A percentile compares a stretch with the other conserved stretches of the same genome.
Evolutionary conservation across 2,113 vertebrate species (phyloP).

Genomic region (Tinamus guttatus): DNA sequence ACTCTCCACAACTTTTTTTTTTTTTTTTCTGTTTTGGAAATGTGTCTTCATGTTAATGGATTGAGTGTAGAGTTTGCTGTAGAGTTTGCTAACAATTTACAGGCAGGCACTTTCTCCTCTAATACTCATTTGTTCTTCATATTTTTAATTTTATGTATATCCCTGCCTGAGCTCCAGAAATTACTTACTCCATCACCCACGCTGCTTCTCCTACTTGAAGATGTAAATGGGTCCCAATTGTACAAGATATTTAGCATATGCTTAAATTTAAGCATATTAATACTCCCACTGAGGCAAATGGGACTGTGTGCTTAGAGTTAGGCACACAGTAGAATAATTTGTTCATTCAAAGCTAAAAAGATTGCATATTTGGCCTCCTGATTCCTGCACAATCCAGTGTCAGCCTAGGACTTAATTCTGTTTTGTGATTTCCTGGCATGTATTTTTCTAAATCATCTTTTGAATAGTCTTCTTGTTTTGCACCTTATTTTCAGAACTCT

Average conservation of each 20-base stretch:
- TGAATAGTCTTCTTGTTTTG: background rate
- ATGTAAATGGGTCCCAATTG: slow-evolving; percentile 26
- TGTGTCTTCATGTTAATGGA: background rate
- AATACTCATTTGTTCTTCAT: slow-evolving; percentile 10
- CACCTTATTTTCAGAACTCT: background rate
- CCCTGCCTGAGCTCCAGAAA: slow-evolving; percentile 19
- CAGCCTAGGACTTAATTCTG: background rate
- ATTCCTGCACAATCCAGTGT: background rate
- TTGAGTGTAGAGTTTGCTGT: background rate
- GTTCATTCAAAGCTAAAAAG: background rate
- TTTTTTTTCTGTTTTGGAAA: background rate
- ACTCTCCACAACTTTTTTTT: background rate
- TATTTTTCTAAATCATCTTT: accelerated
- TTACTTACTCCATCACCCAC: slow-evolving; percentile 38
- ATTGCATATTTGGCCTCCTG: background rate
- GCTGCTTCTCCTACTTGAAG: slow-evolving; percentile 23
- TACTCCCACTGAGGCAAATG: slow-evolving; percentile 24
- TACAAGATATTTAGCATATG: slow-evolving; percentile 24
- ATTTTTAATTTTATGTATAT: slow-evolving; percentile 16
- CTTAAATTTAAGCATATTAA: background rate
- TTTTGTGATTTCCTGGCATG: background rate
- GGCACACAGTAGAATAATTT: background rate
- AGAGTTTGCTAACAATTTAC: slow-evolving; percentile 31
- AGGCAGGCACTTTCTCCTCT: background rate
- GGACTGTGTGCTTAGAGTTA: background rate